Conservation (phyloP, 2,797 vertebrate genomes). For the Sebastes kiyomatsui region DNA sequence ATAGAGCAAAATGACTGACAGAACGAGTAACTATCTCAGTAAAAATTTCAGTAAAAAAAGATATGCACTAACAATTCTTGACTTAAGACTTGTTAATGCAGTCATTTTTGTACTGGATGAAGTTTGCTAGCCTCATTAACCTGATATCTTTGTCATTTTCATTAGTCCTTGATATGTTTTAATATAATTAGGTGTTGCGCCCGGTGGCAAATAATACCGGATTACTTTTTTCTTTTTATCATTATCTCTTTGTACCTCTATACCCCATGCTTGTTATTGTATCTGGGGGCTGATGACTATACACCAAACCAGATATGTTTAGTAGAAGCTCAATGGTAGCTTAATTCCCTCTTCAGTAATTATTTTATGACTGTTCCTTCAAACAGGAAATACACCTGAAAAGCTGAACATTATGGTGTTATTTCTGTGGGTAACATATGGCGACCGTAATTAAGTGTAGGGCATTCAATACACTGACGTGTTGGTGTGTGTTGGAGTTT, state of each 20-base stretch:
- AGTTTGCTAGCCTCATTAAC: constrained; percentile 24
- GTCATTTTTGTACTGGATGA: neutral
- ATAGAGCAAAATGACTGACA: constrained; percentile 16
- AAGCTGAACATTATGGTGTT: neutral
- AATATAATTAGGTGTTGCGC: constrained; percentile 28
- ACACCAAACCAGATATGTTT: constrained; percentile 26
- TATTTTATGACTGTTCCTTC: constrained; percentile 28
- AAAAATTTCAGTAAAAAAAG: neutral
- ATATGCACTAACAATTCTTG: neutral
- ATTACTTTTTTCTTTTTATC: constrained; percentile 5
- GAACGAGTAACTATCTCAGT: neutral
- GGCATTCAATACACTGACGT: neutral
- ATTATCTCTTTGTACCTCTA: constrained; percentile 31
- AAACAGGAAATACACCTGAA: constrained; percentile 13
- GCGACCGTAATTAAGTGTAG: neutral
- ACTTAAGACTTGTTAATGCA: neutral
- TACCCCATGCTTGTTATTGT: constrained; percentile 28
- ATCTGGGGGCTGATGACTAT: constrained; percentile 29
- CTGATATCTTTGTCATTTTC: constrained; percentile 28
- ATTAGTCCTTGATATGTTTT: constrained; percentile 9
- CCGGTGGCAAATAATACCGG: neutral
- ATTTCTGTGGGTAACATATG: neutral
- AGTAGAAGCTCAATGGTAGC: constrained; percentile 23
- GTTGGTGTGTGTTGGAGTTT: neutral
- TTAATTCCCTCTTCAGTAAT: constrained; percentile 37